phyloP scores from a whole-genome alignment of 2,113 vertebrate species.

The Planiliza haematocheilus region DNA sequence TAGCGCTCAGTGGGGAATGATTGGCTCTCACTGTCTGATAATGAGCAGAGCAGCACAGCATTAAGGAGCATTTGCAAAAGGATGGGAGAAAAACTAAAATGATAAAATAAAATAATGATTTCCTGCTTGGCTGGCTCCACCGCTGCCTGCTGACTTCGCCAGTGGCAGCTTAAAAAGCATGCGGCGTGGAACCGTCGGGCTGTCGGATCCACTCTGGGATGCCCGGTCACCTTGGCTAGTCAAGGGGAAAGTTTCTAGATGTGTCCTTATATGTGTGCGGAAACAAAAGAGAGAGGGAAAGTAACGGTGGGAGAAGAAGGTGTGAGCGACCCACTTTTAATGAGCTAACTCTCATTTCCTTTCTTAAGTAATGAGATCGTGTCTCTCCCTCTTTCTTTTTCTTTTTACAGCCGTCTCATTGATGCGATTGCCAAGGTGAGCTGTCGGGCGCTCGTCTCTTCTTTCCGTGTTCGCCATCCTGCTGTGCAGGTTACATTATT shows the following conservation, averaged over 20 bases:
- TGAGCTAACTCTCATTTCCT: slow-evolving; percentile 34
- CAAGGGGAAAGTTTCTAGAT: slow-evolving; percentile 35
- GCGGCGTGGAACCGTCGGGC: slow-evolving; percentile 25
- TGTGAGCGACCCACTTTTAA: slow-evolving; percentile 33
- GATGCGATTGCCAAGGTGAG: slow-evolving; percentile 55
- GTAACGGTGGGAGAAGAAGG: background rate
- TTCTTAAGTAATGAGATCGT: slow-evolving; percentile 32
- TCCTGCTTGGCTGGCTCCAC: slow-evolving; percentile 32
- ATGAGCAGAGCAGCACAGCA: background rate
- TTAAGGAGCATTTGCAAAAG: slow-evolving; percentile 38
- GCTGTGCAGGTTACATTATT: slow-evolving; percentile 60
- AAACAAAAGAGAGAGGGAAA: slow-evolving; percentile 11
- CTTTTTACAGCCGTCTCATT: slow-evolving; percentile 29
- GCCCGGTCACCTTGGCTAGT: slow-evolving; percentile 61
- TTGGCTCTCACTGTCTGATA: slow-evolving; percentile 30
- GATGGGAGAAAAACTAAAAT: slow-evolving; percentile 8
- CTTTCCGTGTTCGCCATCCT: slow-evolving; percentile 10
- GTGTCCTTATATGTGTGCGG: slow-evolving; percentile 2
- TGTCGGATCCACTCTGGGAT: slow-evolving; percentile 45
- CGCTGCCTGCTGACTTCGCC: slow-evolving; percentile 19
- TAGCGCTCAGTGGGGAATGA: slow-evolving; percentile 31
- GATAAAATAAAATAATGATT: slow-evolving; percentile 15
- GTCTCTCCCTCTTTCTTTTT: slow-evolving; percentile 17
- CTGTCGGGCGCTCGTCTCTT: slow-evolving; percentile 42
- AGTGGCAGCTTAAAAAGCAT: slow-evolving; percentile 26